Base-by-base conservation (phyloP, 2,113 vertebrate genomes). In the Syrmaticus mikado region DNA sequence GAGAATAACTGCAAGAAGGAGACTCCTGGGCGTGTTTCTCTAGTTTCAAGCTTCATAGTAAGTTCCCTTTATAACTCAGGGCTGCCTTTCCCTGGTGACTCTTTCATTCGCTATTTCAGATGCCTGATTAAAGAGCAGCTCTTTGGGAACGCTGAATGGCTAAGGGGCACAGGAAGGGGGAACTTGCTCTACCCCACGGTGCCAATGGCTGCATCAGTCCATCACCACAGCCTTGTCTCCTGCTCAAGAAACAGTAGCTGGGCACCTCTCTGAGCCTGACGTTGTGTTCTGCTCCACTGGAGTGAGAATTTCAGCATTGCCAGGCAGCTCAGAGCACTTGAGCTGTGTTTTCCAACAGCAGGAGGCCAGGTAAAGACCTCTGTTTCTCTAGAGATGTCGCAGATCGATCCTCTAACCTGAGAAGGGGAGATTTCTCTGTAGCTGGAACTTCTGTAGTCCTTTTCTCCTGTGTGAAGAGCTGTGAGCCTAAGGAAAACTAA, bases 41-140 rank as follows among this genome's bases (percentile, higher is more conserved):
- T 48, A 60, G 22, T 92, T 87, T 50, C 55, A 65, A 66, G 30
- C 65, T 93, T 77, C 48, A 55, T 25, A 76, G 50, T 13, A 74
- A 61, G 70, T 45, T 90, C 14, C 46, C 89, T 77, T 89, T 90
- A 73, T 50, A 87, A 84, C 74, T 77, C 2, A 67, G 70, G 53
- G 18, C n/a, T 0, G 1, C 14, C 60, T 73, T 52, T 60, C 48
- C 34, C 1, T 0, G 43, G 8, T 43, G 50, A 22, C 60, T 84
- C 30, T 46, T 41, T 28, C 25, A 11, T 60, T 28, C 64, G 32
- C 46, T 76, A 10, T 57, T 82, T 72, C 67, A 70, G 73, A 52
- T n/a, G 36, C 22, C 30, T 87, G 89, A 73, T 65, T 84, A 84
- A 73, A 85, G 48, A 78, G 50, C 18, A 77, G 65, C 48, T 84